Evolutionary conservation across 64 coral and sea anemone species (phyloP), one percentile per base, ranked within the genome.

Genomic region (Cladopsammia gracilis): DNA sequence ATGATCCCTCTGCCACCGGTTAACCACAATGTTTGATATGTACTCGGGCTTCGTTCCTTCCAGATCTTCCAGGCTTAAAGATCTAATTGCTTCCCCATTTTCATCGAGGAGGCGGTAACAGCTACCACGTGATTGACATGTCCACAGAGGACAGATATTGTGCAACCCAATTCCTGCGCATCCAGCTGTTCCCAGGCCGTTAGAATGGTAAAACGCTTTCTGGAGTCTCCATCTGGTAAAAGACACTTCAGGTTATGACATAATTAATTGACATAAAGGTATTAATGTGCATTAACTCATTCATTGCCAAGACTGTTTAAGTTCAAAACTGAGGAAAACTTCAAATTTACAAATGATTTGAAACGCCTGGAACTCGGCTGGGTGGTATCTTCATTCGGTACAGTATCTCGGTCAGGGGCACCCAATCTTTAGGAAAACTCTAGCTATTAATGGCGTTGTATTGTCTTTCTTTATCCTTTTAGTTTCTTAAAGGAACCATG

Each of bases 21-120:
- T 64, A 42, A 82, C 79, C 25, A 82, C 58, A 6, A 82, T 62
- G 79, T 82, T 82, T 2, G 79, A 82, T 47, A 82, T 5, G 79
- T 82, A 82, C 43, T 82, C 56, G 2, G 79, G 79, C 9, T 64
- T 62, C 6, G 59, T 47, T 10, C 42, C 60, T 4, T 62, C 59
- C 16, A 82, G 58, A 64, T 82, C 79, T 10, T 34, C 56, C 9
- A 82, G 14, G 25, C 14, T 82, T 22, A 82, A 18, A 3, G 79
- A 54, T 16, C 59, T 54, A 19, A 1, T 18, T 7, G 48, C 57
- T 53, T 53, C 16, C 60, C 0, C 60, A 19, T 2, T 5, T 3
- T 62, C 60, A 4, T 12, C 60, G 4, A 15, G 8, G 16, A 16
- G 51, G 51, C 4, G 44, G 26, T n/a, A 45, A 42, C 15, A 6